Evolutionary conservation across 2,113 vertebrate species (phyloP), one percentile per base, ranked within the genome.

Genomic region (Bombycilla garrulus): DNA sequence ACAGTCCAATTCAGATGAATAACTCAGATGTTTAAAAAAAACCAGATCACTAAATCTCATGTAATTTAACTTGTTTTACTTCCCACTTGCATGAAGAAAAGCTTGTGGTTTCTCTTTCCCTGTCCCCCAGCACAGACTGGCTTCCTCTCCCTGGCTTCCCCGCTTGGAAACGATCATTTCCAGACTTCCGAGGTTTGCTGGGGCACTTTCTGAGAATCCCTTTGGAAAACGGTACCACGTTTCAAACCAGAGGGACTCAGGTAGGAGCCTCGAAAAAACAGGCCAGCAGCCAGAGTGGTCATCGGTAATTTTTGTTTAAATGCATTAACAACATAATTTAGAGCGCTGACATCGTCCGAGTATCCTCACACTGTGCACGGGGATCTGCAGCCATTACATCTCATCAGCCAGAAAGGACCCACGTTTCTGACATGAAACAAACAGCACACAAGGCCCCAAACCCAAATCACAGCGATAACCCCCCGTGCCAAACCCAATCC

Each of bases 341-440:
- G 45, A 70, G 38, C 6, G 1, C 57, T 89, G 61, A 70, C 81
- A 44, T 3, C 29, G 48, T 2, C 3, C 5, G 6, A 53, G 45
- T 0, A 33, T 13, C 40, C 50, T 72, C 31, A 2, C 7, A 1
- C 18, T 19, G 5, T 1, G 29, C 61, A 5, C 1, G 3, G 60
- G 17, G 26, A 31, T 54, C 35, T 42, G 35, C 58, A 74, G 12
- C 1, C 44, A 15, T 33, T 10, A 42, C 65, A 91, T 45, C 71
- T 47, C 35, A 9, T 4, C 50, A 79, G 50, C 66, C 54, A 62
- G 19, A 23, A 35, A 90, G 35, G 50, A 47, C 45, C 23, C 33
- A 42, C 12, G 11, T 54, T 62, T 54, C 74, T 77, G 58, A 66
- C 35, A 47, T 35, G 1, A 28, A 81, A 35, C 36, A 28, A 88